Conservation (phyloP, 2,888 invertebrate species). For the Lochmaea capreae region DNA sequence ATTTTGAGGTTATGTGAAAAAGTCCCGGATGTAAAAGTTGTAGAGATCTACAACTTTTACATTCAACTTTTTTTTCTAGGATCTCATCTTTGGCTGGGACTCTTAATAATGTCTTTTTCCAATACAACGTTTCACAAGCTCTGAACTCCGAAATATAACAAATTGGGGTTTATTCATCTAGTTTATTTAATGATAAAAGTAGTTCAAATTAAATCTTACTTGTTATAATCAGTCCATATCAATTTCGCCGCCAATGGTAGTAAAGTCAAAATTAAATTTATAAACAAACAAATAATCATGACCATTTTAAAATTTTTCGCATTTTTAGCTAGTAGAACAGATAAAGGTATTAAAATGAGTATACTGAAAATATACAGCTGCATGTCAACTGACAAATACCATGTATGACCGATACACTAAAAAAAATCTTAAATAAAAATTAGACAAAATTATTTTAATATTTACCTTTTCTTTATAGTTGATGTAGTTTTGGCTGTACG, state of each 20-base stretch:
- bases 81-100: no score
- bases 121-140: no score
- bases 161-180: no score
- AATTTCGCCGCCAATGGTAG: conserved; percentile 45
- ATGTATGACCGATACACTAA: conserved; percentile 60
- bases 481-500: conserved; percentile 64
- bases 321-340: conserved; percentile 42
- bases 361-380: conserved; percentile 61
- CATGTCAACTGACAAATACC: conserved; percentile 63
- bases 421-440: conserved; percentile 31
- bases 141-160: no score
- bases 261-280: conserved; percentile 42
- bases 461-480: conserved; percentile 47
- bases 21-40: no score
- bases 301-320: conserved; percentile 41
- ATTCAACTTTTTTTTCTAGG: no score
- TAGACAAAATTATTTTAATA: neutral
- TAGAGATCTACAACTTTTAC: no score
- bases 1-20: no score
- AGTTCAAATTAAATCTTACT: conserved; percentile 32
- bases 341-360: conserved; percentile 57
- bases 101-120: no score
- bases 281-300: conserved; percentile 43
- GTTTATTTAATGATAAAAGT: no score
- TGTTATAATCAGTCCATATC: conserved; percentile 23